Evolutionary conservation across 1,140 invertebrate species (phyloP), one percentile per base, ranked within the genome.

Genomic region (Lucilia cuprina): DNA sequence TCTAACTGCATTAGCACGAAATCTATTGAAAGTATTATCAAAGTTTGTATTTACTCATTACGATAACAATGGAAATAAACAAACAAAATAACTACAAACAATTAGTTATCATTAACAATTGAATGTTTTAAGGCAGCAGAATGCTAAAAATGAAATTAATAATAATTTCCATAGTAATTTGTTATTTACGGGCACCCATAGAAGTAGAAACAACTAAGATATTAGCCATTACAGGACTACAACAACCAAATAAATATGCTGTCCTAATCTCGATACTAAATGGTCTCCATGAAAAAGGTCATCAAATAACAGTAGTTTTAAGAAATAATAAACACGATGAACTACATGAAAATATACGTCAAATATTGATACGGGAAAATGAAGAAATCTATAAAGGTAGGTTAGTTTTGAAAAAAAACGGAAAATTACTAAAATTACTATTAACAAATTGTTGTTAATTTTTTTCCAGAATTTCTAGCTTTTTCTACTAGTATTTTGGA

Each of bases 41-140:
- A 5, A 41, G 5, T 8, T 41, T 41, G 5, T 41, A 41, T 41
- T 41, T 41, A 41, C 41, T 41, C 41, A 41, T 8, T 41, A 41
- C 41, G 41, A 41, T 41, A 41, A 41, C 41, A 41, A 41, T 2
- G 41, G 41, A 41, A 41, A 41, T 41, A 2, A 41, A 41, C 41
- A 41, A 41, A 41, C 41, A 41, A 41, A 41, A 41, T 8, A 7
- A 41, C 41, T 41, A 60, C 2, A 17, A 9, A 50, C 85, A 86
- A 87, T 90, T n/a, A n/a, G n/a, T n/a, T 30, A 93, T 94, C 85
- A 86, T 95, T 19, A 93, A 94, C 83, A 90, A 92, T 41, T 92
- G 94, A 0, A 87, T 89, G 17, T 88, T 94, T 75, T 95, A 95
- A 1, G 93, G 55, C 13, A 60, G 5, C 7, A n/a, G 7, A 60